Conservation (phyloP, 2,888 invertebrate species). For the Sympetrum striolatum region DNA sequence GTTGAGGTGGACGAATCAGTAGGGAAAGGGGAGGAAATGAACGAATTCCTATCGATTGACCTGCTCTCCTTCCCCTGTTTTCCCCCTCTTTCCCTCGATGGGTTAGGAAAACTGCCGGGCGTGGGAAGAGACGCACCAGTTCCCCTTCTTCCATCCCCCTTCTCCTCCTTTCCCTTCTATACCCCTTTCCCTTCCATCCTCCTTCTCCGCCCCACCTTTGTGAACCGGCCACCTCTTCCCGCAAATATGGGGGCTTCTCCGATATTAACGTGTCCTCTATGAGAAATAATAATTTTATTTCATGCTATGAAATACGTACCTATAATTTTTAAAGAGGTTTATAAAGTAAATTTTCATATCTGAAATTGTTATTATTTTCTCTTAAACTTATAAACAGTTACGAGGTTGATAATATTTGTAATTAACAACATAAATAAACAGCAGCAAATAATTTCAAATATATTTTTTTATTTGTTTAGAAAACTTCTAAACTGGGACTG, state of each 20-base stretch:
- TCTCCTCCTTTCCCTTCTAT: background rate
- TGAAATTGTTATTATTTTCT: too few species aligned
- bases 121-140: conserved; percentile 28
- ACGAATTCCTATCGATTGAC: conserved; percentile 38
- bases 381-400: too few species aligned
- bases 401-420: too few species aligned
- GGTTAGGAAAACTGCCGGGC: conserved; percentile 42
- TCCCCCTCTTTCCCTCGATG: background rate
- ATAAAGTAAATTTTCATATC: too few species aligned
- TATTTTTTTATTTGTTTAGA: too few species aligned
- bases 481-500: too few species aligned
- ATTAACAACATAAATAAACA: too few species aligned
- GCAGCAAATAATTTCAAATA: too few species aligned
- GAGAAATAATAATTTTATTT: too few species aligned
- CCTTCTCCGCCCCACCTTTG: background rate
- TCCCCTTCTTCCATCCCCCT: background rate
- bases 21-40: background rate
- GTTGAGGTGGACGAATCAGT: background rate
- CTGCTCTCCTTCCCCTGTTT: background rate
- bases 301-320: too few species aligned
- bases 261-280: too few species aligned
- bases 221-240: background rate
- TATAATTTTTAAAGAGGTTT: too few species aligned
- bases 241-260: background rate
- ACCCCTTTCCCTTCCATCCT: background rate